Percentiles rank a stretch among this genome's conserved stretches.
Evolutionary conservation across 2,888 invertebrate genomes (phyloP).

Genomic region (Limnephilus lunatus): DNA sequence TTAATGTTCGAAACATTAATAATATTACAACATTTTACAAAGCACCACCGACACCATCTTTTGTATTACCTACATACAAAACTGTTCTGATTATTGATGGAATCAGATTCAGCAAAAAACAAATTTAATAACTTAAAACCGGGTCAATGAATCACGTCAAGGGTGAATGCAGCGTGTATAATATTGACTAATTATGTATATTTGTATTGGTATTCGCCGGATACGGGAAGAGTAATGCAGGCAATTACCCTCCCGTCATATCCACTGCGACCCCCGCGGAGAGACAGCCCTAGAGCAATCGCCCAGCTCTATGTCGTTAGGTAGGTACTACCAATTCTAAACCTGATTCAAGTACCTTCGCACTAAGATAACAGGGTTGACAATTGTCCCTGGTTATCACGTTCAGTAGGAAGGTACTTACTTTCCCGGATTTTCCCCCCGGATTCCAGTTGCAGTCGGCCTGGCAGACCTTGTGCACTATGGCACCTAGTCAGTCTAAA

Average conservation of each 20-base stretch:
- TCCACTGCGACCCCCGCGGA: constrained; percentile 33
- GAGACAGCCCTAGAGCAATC: not conserved
- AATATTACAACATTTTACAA: no score
- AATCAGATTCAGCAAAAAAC: not conserved
- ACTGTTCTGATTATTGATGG: no score
- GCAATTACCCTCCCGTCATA: constrained; percentile 38
- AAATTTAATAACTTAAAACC: not conserved
- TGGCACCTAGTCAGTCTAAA: no score
- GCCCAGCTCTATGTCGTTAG: not conserved
- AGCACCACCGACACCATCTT: no score
- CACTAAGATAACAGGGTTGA: not conserved
- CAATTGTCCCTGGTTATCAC: not conserved
- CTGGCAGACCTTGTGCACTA: no score
- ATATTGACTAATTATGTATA: constrained; percentile 4
- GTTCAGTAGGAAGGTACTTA: not conserved
- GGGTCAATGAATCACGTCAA: not conserved
- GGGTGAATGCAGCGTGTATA: not conserved
- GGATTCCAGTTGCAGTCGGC: no score
- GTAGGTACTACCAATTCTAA: not conserved
- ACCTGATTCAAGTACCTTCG: not conserved
- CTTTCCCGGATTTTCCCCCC: no score
- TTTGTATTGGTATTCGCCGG: not conserved
- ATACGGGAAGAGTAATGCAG: constrained; percentile 41
- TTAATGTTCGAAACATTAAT: no score
- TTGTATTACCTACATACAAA: no score